Evolutionary conservation across 2,113 vertebrate species (phyloP).

Genomic region (Xenopus borealis): DNA sequence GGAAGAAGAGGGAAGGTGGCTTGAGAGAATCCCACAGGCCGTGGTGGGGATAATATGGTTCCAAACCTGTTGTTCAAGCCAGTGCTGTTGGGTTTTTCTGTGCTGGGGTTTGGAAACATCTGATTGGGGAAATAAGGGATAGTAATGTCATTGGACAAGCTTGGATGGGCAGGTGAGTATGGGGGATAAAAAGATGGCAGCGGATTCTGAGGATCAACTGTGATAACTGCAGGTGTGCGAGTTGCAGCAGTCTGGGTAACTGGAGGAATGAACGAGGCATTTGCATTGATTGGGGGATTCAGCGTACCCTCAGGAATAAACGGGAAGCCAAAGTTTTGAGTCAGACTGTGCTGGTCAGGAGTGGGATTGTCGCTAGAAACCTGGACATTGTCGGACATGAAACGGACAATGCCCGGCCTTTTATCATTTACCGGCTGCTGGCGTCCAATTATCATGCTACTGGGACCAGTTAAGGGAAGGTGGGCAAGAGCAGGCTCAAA

Average conservation of each 20-base stretch:
- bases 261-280: constrained; percentile 89
- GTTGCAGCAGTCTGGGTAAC: constrained; percentile 85
- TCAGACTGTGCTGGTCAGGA: constrained; percentile 79
- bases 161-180: constrained; percentile 95
- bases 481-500: constrained; percentile 87
- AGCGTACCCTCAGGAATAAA: constrained; percentile 91
- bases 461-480: constrained; percentile 75
- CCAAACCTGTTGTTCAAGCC: constrained; percentile 92
- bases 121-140: constrained; percentile 96
- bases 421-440: constrained; percentile 81
- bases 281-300: constrained; percentile 92
- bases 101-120: constrained; percentile 91
- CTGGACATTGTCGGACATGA: constrained; percentile 86
- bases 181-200: constrained; percentile 93
- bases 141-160: constrained; percentile 90
- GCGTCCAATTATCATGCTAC: constrained; percentile 84
- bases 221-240: constrained; percentile 86
- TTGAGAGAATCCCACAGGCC: constrained; percentile 92
- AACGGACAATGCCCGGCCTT: constrained; percentile 87
- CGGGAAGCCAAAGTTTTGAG: constrained; percentile 94
- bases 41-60: constrained; percentile 95
- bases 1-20: constrained; percentile 91
- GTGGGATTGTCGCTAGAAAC: constrained; percentile 78
- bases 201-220: constrained; percentile 91
- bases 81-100: constrained; percentile 82